phyloP scores from a whole-genome alignment of 2,888 invertebrate genomes.

The Tiphia femorata region DNA sequence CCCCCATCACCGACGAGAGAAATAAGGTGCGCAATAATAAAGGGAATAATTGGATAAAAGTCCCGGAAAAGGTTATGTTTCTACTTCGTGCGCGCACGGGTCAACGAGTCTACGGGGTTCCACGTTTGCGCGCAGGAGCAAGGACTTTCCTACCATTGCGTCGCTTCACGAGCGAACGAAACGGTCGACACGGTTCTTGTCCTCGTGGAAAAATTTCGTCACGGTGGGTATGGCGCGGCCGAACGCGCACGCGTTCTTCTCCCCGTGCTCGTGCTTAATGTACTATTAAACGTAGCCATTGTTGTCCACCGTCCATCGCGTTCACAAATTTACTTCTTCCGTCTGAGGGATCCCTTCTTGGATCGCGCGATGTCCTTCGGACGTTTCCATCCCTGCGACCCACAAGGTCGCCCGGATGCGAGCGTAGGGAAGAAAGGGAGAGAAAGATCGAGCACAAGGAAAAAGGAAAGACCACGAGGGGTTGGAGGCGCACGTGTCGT shows the following conservation, averaged over 20 bases:
- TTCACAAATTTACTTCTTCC: conserved; percentile 64
- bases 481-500: conserved; percentile 55
- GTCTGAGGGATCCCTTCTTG: conserved; percentile 24
- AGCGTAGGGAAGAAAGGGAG: conserved; percentile 22
- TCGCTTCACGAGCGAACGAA: too few relatives aligned
- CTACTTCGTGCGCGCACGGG: too few relatives aligned
- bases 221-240: conserved; percentile 35
- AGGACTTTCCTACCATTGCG: too few relatives aligned
- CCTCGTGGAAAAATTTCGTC: conserved; percentile 33
- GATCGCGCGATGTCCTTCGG: background rate
- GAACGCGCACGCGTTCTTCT: background rate
- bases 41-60: too few relatives aligned
- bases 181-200: conserved; percentile 15
- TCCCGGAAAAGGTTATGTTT: too few relatives aligned
- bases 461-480: too few relatives aligned
- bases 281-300: conserved; percentile 67
- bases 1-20: too few relatives aligned
- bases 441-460: conserved; percentile 26
- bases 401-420: too few relatives aligned
- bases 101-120: too few relatives aligned
- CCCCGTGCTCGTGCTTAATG: conserved; percentile 57
- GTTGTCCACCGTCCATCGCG: conserved; percentile 57
- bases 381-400: conserved; percentile 18
- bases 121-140: conserved; percentile 5
- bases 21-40: too few relatives aligned